phyloP scores from a whole-genome alignment of 2,797 vertebrate species.

The Macrochelys suwanniensis region DNA sequence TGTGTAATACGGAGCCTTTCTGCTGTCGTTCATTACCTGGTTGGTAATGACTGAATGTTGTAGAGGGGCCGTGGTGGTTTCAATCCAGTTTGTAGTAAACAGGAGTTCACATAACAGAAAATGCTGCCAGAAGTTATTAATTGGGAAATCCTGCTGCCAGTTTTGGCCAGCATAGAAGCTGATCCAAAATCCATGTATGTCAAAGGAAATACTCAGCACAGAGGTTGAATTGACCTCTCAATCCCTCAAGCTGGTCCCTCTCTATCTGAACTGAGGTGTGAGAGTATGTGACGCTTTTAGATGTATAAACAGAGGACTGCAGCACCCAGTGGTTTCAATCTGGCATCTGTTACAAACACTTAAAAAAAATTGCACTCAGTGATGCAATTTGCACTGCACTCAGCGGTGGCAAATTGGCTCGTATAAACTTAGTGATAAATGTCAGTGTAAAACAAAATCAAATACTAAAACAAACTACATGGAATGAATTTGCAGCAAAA shows the following conservation, averaged over 20 bases:
- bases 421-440: not conserved
- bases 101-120: not conserved
- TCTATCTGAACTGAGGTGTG: not conserved
- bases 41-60: not conserved
- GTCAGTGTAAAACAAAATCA: not conserved
- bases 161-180: fast-evolving
- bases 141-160: not conserved
- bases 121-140: not conserved
- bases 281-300: not conserved
- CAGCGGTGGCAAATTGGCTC: not conserved
- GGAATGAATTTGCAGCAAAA: not conserved
- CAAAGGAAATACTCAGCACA: not conserved
- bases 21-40: not conserved
- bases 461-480: not conserved
- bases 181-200: not conserved
- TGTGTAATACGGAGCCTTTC: not conserved
- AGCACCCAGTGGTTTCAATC: not conserved
- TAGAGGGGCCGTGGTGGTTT: not conserved
- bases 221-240: not conserved
- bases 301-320: not conserved
- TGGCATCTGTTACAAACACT: not conserved
- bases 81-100: not conserved
- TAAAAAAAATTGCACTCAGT: not conserved
- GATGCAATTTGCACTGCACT: not conserved
- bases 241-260: not conserved